Conservation (phyloP, 1,140 invertebrate species). For the Lucilia cuprina region DNA sequence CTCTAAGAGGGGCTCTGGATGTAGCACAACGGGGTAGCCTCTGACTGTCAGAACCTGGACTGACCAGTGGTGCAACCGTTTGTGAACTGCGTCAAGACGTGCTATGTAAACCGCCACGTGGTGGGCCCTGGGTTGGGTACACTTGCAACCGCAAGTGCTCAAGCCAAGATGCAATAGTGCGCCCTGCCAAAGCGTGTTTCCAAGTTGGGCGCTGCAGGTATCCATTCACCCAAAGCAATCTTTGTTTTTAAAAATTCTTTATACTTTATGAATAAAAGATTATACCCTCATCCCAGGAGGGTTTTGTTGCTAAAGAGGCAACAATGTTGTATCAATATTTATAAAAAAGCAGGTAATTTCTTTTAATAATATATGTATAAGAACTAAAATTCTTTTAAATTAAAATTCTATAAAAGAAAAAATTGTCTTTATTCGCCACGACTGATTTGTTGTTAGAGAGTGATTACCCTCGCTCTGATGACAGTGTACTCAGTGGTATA, state of each 20-base stretch:
- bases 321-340: neutral
- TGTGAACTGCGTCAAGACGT: conserved; percentile 62
- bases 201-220: conserved; percentile 53
- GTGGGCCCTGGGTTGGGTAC: conserved; percentile 60
- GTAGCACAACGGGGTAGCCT: conserved; percentile 62
- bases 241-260: neutral
- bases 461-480: conserved; percentile 60
- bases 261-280: neutral
- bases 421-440: conserved; percentile 47
- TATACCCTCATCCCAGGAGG: neutral
- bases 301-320: neutral
- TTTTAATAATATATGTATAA: neutral
- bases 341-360: conserved; percentile 25
- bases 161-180: conserved; percentile 61
- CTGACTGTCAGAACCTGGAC: conserved; percentile 61
- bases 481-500: conserved; percentile 63
- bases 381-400: conserved; percentile 5
- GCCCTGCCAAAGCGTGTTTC: conserved; percentile 52
- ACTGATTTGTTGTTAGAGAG: conserved; percentile 62
- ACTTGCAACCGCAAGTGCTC: conserved; percentile 53
- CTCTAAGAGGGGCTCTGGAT: conserved; percentile 57
- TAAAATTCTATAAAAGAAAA: no score
- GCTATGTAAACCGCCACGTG: conserved; percentile 62
- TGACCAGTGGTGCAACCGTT: conserved; percentile 62
- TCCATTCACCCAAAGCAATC: conserved; percentile 43